A percentile compares a stretch with the other conserved stretches of the same genome.
Conservation (phyloP, 2,888 invertebrate genomes). For the Drosophila kambysellisi region DNA sequence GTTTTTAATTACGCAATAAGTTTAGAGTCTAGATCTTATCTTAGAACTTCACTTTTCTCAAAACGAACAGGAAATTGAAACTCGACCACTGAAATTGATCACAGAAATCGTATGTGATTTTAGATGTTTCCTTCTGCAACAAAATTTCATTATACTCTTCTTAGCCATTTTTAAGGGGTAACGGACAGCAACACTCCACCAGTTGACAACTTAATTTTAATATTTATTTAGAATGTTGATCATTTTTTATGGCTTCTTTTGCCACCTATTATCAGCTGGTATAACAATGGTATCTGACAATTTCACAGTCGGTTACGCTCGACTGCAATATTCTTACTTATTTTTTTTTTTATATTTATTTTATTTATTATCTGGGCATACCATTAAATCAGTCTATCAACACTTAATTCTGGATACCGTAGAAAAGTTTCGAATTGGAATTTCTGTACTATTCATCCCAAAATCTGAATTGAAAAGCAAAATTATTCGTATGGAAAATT, state of each 20-base stretch:
- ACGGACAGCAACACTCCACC: neutral
- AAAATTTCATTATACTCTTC: neutral
- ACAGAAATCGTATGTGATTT: neutral
- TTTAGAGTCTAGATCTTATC: too few relatives aligned
- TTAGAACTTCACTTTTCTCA: too few relatives aligned
- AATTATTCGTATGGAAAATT: too few relatives aligned
- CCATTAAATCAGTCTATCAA: neutral
- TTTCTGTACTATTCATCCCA: too few relatives aligned
- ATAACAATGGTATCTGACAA: neutral
- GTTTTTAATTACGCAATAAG: too few relatives aligned
- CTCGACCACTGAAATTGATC: neutral
- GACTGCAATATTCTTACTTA: neutral
- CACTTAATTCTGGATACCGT: neutral
- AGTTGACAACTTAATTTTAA: neutral
- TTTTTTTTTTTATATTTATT: neutral
- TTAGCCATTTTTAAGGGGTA: too few relatives aligned
- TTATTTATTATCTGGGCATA: neutral
- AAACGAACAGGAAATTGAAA: neutral
- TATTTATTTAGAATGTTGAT: neutral
- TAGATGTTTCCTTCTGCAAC: neutral
- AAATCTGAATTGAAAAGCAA: too few relatives aligned
- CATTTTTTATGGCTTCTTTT: neutral
- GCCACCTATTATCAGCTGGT: neutral
- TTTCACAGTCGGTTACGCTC: neutral
- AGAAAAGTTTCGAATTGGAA: neutral